Conservation (phyloP, 2,888 invertebrate genomes). For the Xanthia togata region DNA sequence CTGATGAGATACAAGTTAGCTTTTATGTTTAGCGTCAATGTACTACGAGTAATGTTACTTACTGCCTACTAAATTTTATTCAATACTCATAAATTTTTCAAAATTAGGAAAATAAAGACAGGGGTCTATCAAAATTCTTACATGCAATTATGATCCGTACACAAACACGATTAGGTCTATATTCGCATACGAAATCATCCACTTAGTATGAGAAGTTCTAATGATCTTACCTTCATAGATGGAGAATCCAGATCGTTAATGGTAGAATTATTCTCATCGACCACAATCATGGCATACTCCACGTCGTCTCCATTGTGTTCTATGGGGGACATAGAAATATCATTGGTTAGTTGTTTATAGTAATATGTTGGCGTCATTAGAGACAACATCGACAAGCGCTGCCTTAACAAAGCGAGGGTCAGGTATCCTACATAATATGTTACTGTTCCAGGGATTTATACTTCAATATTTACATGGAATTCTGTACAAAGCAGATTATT, state of each 20-base stretch:
- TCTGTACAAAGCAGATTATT: conserved; percentile 55
- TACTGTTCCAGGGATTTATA: conserved; percentile 47
- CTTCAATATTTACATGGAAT: conserved; percentile 57
- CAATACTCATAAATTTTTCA: conserved; percentile 52
- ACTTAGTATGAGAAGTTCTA: conserved; percentile 24
- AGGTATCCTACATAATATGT: conserved; percentile 61
- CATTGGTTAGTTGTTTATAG: conserved; percentile 38
- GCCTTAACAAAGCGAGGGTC: conserved; percentile 82
- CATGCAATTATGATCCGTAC: conserved; percentile 68
- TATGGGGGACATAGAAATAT: conserved; percentile 72
- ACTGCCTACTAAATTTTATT: conserved; percentile 40
- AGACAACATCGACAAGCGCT: conserved; percentile 84
- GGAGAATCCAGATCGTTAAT: conserved; percentile 95
- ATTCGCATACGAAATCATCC: conserved; percentile 38
- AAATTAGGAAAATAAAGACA: conserved; percentile 44
- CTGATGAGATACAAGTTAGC: conserved; percentile 27
- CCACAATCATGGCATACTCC: conserved; percentile 97
- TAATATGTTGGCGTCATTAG: conserved; percentile 20
- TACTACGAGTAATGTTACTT: conserved; percentile 30
- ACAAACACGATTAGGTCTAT: conserved; percentile 52
- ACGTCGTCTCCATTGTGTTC: conserved; percentile 93
- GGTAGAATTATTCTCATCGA: conserved; percentile 96
- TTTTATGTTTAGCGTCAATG: conserved; percentile 57
- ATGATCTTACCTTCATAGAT: conserved; percentile 94
- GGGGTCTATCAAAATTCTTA: conserved; percentile 56